These are phyloP conservation scores for Casuarius casuarius DNA, from an alignment of 2,113 vertebrate species.

Conservation along the genomic window DNA sequence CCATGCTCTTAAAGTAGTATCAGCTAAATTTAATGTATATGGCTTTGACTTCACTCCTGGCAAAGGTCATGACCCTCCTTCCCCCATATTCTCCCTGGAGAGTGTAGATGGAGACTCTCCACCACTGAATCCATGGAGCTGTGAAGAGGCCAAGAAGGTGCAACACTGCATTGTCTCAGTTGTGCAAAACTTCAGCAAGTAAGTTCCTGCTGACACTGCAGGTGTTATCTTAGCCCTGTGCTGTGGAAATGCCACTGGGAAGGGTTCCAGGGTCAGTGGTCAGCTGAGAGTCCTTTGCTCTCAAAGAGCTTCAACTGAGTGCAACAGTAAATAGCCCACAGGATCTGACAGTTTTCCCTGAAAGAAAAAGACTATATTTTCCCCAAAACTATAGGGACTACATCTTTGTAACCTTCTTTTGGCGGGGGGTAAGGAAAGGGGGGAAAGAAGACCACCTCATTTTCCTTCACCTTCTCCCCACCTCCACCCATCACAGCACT, in stretches of 20 bases:
- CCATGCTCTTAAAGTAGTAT: background rate
- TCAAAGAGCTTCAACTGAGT: background rate
- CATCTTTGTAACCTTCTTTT: background rate
- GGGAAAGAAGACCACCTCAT: background rate
- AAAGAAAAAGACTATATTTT: background rate
- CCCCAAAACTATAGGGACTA: background rate
- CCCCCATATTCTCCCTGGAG: background rate
- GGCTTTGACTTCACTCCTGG: background rate
- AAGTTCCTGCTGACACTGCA: background rate
- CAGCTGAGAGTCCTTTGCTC: background rate
- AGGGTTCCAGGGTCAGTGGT: background rate
- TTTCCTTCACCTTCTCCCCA: background rate
- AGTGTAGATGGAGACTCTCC: background rate
- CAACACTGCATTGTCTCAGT: background rate
- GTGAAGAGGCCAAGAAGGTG: background rate
- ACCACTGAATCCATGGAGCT: background rate
- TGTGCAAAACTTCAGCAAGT: background rate
- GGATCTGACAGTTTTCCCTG: background rate
- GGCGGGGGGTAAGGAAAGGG: fast-evolving
- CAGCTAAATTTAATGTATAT: background rate
- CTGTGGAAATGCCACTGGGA: background rate
- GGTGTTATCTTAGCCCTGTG: background rate
- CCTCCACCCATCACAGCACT: background rate
- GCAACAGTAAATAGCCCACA: background rate
- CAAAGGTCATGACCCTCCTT: background rate